These are phyloP conservation scores for Acanthurus leucopareius DNA, from an alignment of 2,797 vertebrate genomes.

Conservation along the genomic window DNA sequence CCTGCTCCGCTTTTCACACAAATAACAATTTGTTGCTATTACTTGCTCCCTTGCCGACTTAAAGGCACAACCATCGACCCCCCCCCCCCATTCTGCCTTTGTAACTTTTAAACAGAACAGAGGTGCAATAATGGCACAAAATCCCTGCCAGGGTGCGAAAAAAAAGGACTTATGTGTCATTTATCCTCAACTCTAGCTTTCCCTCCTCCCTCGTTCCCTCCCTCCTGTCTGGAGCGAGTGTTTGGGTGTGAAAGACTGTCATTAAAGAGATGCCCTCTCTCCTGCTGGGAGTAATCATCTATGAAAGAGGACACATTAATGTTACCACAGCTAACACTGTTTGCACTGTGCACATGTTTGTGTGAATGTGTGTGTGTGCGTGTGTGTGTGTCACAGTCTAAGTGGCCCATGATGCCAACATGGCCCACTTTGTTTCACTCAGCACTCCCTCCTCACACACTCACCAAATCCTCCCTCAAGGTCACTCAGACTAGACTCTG, in stretches of 20 bases:
- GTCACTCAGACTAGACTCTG: slow-evolving; percentile 61
- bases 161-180: slow-evolving; percentile 16
- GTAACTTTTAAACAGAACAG: too few relatives aligned
- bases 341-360: slow-evolving; percentile 48
- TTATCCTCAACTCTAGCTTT: slow-evolving; percentile 47
- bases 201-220: slow-evolving; percentile 37
- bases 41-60: too few relatives aligned
- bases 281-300: slow-evolving; percentile 87
- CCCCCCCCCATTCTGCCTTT: too few relatives aligned
- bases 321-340: slow-evolving; percentile 70
- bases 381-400: slow-evolving; percentile 48
- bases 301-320: slow-evolving; percentile 84
- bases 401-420: slow-evolving; percentile 67
- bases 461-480: slow-evolving; percentile 76
- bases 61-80: too few relatives aligned
- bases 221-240: slow-evolving; percentile 46
- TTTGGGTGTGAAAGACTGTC: slow-evolving; percentile 79
- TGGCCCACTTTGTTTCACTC: slow-evolving; percentile 73
- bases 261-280: slow-evolving; percentile 80
- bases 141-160: too few relatives aligned
- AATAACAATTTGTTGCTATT: too few relatives aligned
- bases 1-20: too few relatives aligned
- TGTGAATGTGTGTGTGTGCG: too few relatives aligned
- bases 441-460: slow-evolving; percentile 54
- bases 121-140: too few relatives aligned